Conservation (phyloP, 2,888 invertebrate species). For the Phyllotreta cruciferae region DNA sequence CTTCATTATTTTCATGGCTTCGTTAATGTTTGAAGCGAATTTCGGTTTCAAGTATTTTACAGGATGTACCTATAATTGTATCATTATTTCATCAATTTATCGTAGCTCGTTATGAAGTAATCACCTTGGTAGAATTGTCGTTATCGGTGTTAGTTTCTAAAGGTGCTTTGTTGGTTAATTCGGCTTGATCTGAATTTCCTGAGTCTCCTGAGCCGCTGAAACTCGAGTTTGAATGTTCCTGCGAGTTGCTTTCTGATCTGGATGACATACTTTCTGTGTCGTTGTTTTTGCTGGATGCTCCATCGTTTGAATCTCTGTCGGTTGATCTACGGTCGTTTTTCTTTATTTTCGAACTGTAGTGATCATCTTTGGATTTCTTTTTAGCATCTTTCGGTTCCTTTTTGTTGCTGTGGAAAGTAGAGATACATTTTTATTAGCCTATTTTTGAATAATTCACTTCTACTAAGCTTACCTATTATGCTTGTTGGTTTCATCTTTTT, state of each 20-base stretch:
- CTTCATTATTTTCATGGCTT: slow-evolving; percentile 72
- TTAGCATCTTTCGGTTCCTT: slow-evolving; percentile 47
- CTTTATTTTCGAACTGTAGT: slow-evolving; percentile 71
- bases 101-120: neutral
- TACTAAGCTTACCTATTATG: no score
- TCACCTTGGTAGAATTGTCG: neutral
- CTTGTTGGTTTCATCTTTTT: slow-evolving; percentile 46
- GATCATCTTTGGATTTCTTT: slow-evolving; percentile 70
- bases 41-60: slow-evolving; percentile 67
- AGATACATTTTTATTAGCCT: no score
- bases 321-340: slow-evolving; percentile 74
- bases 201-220: slow-evolving; percentile 51
- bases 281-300: slow-evolving; percentile 60
- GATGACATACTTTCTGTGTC: slow-evolving; percentile 48
- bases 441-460: no score
- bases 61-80: slow-evolving; percentile 27
- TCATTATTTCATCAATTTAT: no score
- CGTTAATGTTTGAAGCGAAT: slow-evolving; percentile 72
- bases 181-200: slow-evolving; percentile 52
- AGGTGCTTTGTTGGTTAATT: neutral
- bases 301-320: slow-evolving; percentile 82
- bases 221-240: slow-evolving; percentile 41
- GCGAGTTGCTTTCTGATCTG: slow-evolving; percentile 44
- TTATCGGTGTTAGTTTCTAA: neutral
- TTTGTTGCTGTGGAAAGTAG: slow-evolving; percentile 43